Conservation (phyloP, 2,888 invertebrate species). For the Idaea straminata region DNA sequence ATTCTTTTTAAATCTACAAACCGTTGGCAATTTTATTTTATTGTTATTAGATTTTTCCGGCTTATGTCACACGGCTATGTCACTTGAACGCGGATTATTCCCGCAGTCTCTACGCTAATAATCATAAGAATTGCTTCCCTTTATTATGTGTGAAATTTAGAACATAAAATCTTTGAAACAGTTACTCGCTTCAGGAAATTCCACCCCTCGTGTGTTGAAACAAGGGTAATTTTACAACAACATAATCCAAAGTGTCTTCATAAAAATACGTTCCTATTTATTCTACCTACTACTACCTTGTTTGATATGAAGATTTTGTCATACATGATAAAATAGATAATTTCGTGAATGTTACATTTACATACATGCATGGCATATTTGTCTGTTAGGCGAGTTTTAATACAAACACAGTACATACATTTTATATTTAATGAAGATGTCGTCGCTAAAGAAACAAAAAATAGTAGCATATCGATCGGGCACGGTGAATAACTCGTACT, state of each 20-base stretch:
- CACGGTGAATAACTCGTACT: constrained; percentile 74
- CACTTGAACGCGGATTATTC: constrained; percentile 73
- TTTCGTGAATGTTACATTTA: constrained; percentile 68
- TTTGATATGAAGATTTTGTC: constrained; percentile 59
- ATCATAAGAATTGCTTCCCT: constrained; percentile 79
- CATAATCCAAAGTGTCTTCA: constrained; percentile 40
- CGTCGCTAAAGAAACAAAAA: constrained; percentile 71
- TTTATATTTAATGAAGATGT: constrained; percentile 75
- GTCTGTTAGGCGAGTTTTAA: background rate
- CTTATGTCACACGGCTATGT: constrained; percentile 75
- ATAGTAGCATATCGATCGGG: constrained; percentile 69
- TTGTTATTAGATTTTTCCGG: constrained; percentile 81
- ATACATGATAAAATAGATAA: constrained; percentile 61
- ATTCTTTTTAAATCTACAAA: constrained; percentile 77
- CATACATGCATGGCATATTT: constrained; percentile 32
- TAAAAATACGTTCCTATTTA: constrained; percentile 44
- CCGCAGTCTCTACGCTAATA: constrained; percentile 76
- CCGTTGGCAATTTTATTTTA: constrained; percentile 79
- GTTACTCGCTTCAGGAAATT: constrained; percentile 36
- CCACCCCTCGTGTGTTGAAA: constrained; percentile 36
- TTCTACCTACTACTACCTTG: constrained; percentile 57
- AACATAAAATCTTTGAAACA: constrained; percentile 59
- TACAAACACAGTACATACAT: background rate
- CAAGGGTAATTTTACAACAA: constrained; percentile 47
- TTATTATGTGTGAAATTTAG: constrained; percentile 79